Conservation (phyloP, 2,113 vertebrate species). For the Helogale parvula region DNA sequence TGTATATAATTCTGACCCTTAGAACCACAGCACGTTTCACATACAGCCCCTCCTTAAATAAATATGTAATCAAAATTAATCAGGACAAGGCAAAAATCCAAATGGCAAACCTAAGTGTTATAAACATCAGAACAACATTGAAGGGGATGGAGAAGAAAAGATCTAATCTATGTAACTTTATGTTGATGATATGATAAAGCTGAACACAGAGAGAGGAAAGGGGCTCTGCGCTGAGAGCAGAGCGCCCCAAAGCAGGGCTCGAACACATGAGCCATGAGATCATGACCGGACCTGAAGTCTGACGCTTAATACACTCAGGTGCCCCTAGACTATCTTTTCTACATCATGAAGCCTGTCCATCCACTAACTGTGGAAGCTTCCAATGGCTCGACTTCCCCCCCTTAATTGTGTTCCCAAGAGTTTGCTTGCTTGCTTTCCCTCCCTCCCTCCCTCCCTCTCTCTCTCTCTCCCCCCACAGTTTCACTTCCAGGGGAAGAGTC, state of each 20-base stretch:
- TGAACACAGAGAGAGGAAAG: neutral
- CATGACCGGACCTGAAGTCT: too few species aligned
- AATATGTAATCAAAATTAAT: neutral
- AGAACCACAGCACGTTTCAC: neutral
- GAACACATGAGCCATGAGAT: too few species aligned
- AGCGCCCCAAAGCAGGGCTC: too few species aligned
- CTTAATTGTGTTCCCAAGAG: neutral
- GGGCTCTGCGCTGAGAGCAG: too few species aligned
- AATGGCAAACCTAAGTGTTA: neutral
- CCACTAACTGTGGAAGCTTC: neutral
- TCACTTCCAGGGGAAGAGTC: neutral
- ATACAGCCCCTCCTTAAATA: neutral
- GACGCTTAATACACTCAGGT: too few species aligned
- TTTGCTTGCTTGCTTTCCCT: neutral
- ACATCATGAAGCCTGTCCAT: neutral
- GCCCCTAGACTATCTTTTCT: neutral
- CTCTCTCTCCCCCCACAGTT: neutral
- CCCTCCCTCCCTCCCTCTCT: too few species aligned
- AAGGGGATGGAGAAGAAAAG: neutral
- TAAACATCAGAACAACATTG: neutral
- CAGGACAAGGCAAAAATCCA: neutral
- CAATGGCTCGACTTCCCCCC: neutral
- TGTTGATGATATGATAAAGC: neutral
- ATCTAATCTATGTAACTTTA: neutral
- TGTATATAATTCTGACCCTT: neutral